Conservation (phyloP, 2,113 vertebrate genomes). For the Bungarus multicinctus region DNA sequence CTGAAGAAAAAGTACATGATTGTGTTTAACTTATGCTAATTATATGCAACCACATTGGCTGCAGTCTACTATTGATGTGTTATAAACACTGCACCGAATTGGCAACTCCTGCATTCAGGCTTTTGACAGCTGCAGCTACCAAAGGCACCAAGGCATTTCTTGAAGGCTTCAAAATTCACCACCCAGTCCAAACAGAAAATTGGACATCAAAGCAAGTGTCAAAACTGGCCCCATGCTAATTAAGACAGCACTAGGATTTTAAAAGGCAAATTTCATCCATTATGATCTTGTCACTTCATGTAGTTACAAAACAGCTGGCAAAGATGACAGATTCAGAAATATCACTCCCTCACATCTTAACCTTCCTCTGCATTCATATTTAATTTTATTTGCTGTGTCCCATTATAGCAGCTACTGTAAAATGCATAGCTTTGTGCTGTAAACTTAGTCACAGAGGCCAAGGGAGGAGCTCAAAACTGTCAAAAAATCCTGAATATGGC, state of each 20-base stretch:
- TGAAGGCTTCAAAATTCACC: not conserved
- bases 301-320: slow-evolving; percentile 2
- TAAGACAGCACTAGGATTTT: slow-evolving; percentile 1
- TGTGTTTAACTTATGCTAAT: not conserved
- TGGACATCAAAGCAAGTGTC: not conserved
- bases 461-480: not conserved
- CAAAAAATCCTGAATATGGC: not conserved
- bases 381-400: not conserved
- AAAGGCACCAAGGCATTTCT: not conserved
- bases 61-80: not conserved
- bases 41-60: not conserved
- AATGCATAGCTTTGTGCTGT: not conserved
- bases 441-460: not conserved
- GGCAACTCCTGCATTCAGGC: not conserved
- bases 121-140: not conserved
- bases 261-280: slow-evolving; percentile 1
- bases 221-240: not conserved
- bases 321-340: not conserved
- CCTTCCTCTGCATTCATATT: not conserved
- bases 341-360: not conserved
- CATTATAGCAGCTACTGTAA: not conserved
- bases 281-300: slow-evolving; percentile 3
- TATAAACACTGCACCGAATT: not conserved
- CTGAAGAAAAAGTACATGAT: not conserved
- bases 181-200: not conserved